phyloP scores from a whole-genome alignment of 2,888 invertebrate species.

The Ligdia adustata region DNA sequence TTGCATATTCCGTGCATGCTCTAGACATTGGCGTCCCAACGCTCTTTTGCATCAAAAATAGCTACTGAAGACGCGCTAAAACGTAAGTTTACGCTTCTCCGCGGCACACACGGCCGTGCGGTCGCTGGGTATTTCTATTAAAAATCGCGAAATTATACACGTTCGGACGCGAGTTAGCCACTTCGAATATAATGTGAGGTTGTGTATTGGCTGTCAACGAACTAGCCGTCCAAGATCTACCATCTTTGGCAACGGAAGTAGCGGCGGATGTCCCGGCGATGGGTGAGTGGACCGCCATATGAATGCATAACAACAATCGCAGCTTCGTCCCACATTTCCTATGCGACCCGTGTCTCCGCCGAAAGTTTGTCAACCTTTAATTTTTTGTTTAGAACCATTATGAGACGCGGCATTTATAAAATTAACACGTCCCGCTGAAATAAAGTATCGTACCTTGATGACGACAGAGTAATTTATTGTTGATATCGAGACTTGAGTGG shows the following conservation, averaged over 20 bases:
- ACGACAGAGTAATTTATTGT: constrained; percentile 30
- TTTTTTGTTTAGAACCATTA: constrained; percentile 71
- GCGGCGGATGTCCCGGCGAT: constrained; percentile 81
- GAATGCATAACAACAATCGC: constrained; percentile 77
- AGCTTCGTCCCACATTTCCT: constrained; percentile 76
- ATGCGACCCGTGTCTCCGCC: constrained; percentile 75
- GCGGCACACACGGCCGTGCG: constrained; percentile 69
- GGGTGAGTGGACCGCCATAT: constrained; percentile 77
- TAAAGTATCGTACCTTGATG: constrained; percentile 30
- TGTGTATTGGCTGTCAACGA: constrained; percentile 72
- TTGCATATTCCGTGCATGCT: constrained; percentile 84
- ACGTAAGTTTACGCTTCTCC: constrained; percentile 75
- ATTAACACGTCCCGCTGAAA: constrained; percentile 36
- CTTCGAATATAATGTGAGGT: constrained; percentile 46
- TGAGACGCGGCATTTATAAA: constrained; percentile 40
- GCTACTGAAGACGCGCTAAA: constrained; percentile 76
- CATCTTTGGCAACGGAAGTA: constrained; percentile 84
- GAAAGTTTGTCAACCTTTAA: constrained; percentile 82
- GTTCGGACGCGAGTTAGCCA: constrained; percentile 41
- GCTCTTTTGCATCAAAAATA: constrained; percentile 83
- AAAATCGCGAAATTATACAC: constrained; percentile 40
- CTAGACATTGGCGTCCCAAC: constrained; percentile 82
- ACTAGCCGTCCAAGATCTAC: constrained; percentile 74
- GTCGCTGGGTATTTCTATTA: constrained; percentile 32
- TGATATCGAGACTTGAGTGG: constrained; percentile 22